Evolutionary conservation across 2,113 vertebrate species (phyloP), one percentile per base, ranked within the genome.

Genomic region (Aptenodytes forsteri): DNA sequence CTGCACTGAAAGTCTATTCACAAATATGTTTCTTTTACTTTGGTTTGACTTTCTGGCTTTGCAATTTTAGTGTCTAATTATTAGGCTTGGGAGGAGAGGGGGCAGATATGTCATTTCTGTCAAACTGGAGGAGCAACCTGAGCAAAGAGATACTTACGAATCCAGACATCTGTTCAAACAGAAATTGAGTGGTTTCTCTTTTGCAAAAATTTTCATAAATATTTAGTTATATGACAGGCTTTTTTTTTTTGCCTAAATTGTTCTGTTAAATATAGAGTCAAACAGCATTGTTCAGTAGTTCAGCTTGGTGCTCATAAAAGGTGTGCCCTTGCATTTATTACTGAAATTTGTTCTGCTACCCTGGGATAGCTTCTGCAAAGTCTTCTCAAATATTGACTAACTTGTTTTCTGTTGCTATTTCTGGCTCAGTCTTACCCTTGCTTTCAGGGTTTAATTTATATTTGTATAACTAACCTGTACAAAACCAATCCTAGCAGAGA

Each of bases 151-250:
- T 79, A 40, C 23, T 90, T 88, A 72, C 65, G 58, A 86, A 92
- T 47, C 36, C 36, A 77, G 89, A 80, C 79, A 89, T 83, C 90
- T 96, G 94, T 95, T 93, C 86, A 95, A 95, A 95, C 40, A 93
- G 40, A 92, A 96, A 77, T 44, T 46, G 64, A 95, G 50, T 49
- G 27, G 58, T 66, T 90, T 90, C 16, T 61, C 21, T 86, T 86
- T 56, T n/a, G 6, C 23, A 91, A 95, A 96, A 88, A 56, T 8
- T 49, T 65, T 90, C 56, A 88, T 92, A 92, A 93, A 95, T 69
- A 85, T 52, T 82, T 94, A 52, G 29, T 69, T 56, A 36, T 32
- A 42, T 52, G 26, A 30, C 23, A 80, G n/a, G 9, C 4, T n/a
- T 36, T 54, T n/a, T 17, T 40, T 42, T 65, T 49, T 54, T 13